phyloP scores from a whole-genome alignment of 37 sponge, comb jelly and placozoan species.

The Ephydatia muelleri region DNA sequence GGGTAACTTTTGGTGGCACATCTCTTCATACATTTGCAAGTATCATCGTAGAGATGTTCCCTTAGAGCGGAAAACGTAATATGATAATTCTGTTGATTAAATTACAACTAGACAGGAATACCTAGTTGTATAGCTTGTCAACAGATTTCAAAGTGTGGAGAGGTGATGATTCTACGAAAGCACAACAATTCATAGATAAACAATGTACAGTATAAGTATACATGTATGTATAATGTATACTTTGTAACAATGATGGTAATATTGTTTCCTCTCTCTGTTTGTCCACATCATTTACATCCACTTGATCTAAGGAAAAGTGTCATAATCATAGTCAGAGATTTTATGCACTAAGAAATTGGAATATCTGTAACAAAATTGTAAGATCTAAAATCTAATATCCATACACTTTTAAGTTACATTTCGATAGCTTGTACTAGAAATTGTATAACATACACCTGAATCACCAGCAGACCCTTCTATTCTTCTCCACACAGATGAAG shows the following conservation, averaged over 20 bases:
- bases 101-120: background rate
- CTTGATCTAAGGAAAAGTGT: background rate
- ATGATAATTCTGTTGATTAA: slow-evolving; percentile 1
- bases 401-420: background rate
- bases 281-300: slow-evolving; percentile 1
- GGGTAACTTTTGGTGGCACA: background rate
- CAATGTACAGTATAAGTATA: background rate
- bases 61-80: background rate
- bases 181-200: slow-evolving; percentile 1
- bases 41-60: background rate
- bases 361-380: background rate
- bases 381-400: background rate
- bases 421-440: background rate
- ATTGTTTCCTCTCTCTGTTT: background rate
- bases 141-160: background rate
- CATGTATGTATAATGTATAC: background rate
- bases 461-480: too few species aligned
- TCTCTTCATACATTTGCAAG: background rate
- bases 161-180: background rate
- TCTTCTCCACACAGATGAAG: too few species aligned
- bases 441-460: background rate
- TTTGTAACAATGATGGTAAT: background rate
- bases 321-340: background rate
- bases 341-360: background rate
- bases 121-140: slow-evolving; percentile 1